Base-by-base conservation (phyloP, 2,797 vertebrate species). In the Tinamus major region DNA sequence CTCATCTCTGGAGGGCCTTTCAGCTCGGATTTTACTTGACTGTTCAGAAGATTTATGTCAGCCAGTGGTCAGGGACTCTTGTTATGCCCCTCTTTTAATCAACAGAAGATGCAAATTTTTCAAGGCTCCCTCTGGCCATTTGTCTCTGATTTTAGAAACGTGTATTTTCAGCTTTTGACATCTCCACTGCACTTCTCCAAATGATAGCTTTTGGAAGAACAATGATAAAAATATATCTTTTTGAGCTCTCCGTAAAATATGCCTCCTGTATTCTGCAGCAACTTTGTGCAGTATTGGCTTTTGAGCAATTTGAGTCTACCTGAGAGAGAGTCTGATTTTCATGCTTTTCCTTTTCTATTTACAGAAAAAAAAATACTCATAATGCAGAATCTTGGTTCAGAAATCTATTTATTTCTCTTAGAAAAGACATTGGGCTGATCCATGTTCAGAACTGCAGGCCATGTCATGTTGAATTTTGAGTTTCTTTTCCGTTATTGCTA, bases 71-170 rank as follows among this genome's bases (percentile, higher is more conserved):
- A 72, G 37, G 44, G 62, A 56, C 56, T 81, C 33, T 86, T 6
- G 0, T 35, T 35, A 10, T 0, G 0, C 70, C 78, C 33, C 3
- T 31, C 41, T 85, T 87, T 89, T 71, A 89, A 94, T 75, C 84
- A 90, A 75, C 13, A 87, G 37, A 71, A 74, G 62, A 85, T 55
- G 79, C 37, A 89, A 94, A 85, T 80, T 31, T 85, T 86, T 71
- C 76, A 85, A 59, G 53, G 31, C 5, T 17, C 84, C 11, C 31
- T 82, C 55, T 75, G 20, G 37, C 13, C 44, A 68, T 89, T 94
- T 92, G 29, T 77, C 78, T 90, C 49, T 62, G 39, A 18, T 44
- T 92, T 87, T 91, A 83, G 21, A 17, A 79, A 62, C 35, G 44
- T 51, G 9, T 35, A 58, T 85, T 89, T 93, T 78, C 41, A 82